Evolutionary conservation across 2,113 vertebrate species (phyloP).

Genomic region (Acrocephalus kingi): DNA sequence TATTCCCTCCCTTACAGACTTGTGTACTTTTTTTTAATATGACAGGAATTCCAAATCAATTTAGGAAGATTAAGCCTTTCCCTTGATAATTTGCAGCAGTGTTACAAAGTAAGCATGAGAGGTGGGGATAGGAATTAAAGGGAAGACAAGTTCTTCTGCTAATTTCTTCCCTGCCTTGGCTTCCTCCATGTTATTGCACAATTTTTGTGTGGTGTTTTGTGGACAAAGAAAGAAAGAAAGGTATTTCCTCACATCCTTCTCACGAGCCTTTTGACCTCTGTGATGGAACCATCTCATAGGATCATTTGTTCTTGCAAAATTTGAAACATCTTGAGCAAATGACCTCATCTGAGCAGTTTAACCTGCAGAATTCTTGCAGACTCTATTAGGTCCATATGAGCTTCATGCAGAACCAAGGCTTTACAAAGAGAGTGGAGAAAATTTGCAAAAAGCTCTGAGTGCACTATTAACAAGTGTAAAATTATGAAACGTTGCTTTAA

Average conservation of each 20-base stretch:
- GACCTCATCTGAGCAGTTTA: not conserved
- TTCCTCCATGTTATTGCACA: not conserved
- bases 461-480: not conserved
- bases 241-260: not conserved
- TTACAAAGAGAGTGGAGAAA: not conserved
- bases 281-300: not conserved
- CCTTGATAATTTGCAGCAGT: not conserved
- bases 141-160: not conserved
- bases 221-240: not conserved
- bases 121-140: not conserved
- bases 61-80: not conserved
- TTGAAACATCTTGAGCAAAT: conserved; percentile 24
- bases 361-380: not conserved
- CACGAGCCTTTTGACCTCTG: not conserved
- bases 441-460: not conserved
- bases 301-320: not conserved
- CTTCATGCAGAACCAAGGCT: not conserved
- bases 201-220: not conserved
- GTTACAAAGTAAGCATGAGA: not conserved
- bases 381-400: not conserved
- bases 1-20: not conserved
- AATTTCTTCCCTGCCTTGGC: not conserved
- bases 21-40: not conserved
- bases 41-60: not conserved
- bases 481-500: not conserved